Conservation (phyloP, 2,797 vertebrate species). For the Brachymystax lenok region DNA sequence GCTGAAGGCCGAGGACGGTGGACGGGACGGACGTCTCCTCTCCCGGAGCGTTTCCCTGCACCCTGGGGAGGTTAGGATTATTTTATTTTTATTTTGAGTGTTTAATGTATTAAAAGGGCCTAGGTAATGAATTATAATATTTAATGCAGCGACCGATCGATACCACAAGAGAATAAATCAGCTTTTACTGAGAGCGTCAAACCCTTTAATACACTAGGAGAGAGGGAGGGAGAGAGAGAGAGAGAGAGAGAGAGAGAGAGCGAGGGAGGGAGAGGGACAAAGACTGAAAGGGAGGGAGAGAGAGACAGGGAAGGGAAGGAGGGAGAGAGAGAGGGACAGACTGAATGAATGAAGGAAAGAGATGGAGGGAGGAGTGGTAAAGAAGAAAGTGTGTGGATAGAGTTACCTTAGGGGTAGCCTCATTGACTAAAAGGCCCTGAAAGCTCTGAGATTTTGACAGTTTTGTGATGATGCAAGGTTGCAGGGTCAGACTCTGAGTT, state of each 20-base stretch:
- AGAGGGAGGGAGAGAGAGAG: conserved; percentile 56
- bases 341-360: conserved; percentile 44
- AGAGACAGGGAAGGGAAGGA: conserved; percentile 30
- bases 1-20: conserved; percentile 32
- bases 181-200: conserved; percentile 85
- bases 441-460: conserved; percentile 66
- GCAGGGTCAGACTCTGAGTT: conserved; percentile 47
- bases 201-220: conserved; percentile 82
- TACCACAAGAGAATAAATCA: conserved; percentile 85
- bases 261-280: conserved; percentile 32
- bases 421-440: conserved; percentile 74
- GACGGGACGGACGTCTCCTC: conserved; percentile 44
- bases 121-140: conserved; percentile 87
- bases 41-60: conserved; percentile 64
- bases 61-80: conserved; percentile 53
- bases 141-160: conserved; percentile 86
- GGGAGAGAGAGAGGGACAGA: conserved; percentile 16
- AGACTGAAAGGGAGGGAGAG: conserved; percentile 36
- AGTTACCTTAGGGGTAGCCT: conserved; percentile 72
- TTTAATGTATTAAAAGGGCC: conserved; percentile 86
- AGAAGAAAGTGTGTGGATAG: conserved; percentile 32
- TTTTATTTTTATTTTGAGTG: conserved; percentile 87
- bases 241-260: background rate
- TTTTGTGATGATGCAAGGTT: conserved; percentile 65
- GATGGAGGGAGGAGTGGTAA: conserved; percentile 35